These are phyloP conservation scores for Mesochorus sp. DNA, from an alignment of 2,888 invertebrate species.

Conservation along the genomic window DNA sequence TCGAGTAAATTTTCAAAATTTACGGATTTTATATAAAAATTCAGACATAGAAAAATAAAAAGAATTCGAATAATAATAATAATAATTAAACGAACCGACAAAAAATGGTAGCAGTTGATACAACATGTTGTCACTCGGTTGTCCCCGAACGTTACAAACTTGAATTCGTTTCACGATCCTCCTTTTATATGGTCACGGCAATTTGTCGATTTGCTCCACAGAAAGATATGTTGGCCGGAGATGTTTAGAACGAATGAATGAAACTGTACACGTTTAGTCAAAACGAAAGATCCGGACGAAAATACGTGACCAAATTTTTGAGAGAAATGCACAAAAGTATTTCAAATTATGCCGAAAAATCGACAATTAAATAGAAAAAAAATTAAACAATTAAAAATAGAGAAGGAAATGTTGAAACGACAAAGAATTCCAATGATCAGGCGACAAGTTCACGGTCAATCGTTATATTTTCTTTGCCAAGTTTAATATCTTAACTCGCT, in stretches of 20 bases:
- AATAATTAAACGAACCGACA: constrained; percentile 44
- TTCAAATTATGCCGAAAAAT: not conserved
- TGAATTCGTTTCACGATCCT: constrained; percentile 16
- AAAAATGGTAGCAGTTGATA: constrained; percentile 58
- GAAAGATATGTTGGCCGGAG: not conserved
- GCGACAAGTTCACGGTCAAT: constrained; percentile 1
- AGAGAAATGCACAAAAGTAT: not conserved
- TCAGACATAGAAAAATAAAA: no score
- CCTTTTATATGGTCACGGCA: constrained; percentile 48
- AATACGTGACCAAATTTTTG: no score
- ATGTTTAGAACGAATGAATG: not conserved
- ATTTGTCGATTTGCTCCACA: constrained; percentile 27
- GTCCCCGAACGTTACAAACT: constrained; percentile 33
- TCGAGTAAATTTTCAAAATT: no score
- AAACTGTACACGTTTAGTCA: no score
- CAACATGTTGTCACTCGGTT: constrained; percentile 50
- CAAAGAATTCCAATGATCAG: not conserved
- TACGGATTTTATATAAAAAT: no score
- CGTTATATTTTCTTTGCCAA: not conserved
- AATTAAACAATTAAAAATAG: not conserved
- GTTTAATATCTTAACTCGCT: not conserved
- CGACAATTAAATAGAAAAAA: not conserved
- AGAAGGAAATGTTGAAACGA: not conserved
- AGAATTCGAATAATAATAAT: no score
- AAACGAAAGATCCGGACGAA: no score